These are phyloP conservation scores for Myiozetetes cayanensis DNA, from an alignment of 2,113 vertebrate genomes.

Conservation along the genomic window DNA sequence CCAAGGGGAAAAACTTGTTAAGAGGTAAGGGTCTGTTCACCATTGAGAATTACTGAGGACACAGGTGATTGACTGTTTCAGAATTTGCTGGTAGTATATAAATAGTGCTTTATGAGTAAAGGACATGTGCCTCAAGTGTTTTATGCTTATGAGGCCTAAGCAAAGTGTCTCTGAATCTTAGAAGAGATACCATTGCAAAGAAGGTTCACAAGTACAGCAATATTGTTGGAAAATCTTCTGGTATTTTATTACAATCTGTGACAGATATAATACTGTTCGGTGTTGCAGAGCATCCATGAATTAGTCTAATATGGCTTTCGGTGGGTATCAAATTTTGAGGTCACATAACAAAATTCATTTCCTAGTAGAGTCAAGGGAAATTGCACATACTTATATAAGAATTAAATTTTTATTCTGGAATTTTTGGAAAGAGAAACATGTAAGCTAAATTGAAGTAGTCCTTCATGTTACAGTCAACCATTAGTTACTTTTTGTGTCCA, in stretches of 20 bases:
- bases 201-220: neutral
- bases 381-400: neutral
- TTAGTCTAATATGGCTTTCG: neutral
- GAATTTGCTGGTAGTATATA: neutral
- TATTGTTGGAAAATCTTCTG: neutral
- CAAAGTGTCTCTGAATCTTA: neutral
- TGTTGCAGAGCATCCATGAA: neutral
- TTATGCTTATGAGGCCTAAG: neutral
- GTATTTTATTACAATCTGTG: neutral
- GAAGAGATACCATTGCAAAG: neutral
- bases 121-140: neutral
- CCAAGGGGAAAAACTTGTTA: neutral
- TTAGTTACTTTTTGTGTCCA: neutral
- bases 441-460: neutral
- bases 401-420: neutral
- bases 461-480: neutral
- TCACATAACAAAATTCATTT: neutral
- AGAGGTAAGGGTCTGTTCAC: neutral
- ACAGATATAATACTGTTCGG: neutral
- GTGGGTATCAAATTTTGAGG: neutral
- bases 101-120: neutral
- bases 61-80: neutral
- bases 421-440: neutral
- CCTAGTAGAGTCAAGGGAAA: neutral
- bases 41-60: neutral